Evolutionary conservation across 2,888 invertebrate species (phyloP), one percentile per base, ranked within the genome.

Genomic region (Drosophila demipolita): DNA sequence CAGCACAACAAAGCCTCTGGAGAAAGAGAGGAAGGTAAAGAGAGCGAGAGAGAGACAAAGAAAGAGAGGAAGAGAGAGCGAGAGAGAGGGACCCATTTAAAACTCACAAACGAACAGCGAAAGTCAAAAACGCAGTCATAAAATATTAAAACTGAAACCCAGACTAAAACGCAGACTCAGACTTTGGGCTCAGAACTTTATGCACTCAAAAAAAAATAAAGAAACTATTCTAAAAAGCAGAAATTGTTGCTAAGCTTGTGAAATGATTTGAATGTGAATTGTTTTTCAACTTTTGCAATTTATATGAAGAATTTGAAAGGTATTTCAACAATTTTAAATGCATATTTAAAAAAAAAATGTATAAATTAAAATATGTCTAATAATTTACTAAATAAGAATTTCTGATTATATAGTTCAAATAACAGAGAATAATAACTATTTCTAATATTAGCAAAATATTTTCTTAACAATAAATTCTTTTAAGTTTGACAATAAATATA

Each of bases 41-140:
- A 38, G 55, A 65, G 62, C 29, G 17, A 9, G 32, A 60, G 29
- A 32, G 58, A 42, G 45, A 35, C 12, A 2, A 36, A 50, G 42
- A 20, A 33, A 20, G 32, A 48, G 20, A 33, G 26, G 32, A 61
- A 67, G 69, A 17, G 6, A 20, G 12, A 20, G 12, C 12, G 20
- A 12, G 45, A 23, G 45, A 7, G 15, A 23, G 23, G 15, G 20
- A 36, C 35, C 33, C 59, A 55, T 59, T 64, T 40, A 15, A 33
- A 55, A 64, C 50, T 59, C 66, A 69, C 75, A 45, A 32, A 35
- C 62, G 45, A 67, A 50, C 67, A 80, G 74, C 79, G 74, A 80
- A 80, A 80, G 79, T 80, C 77, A 80, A 80, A 78, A 80, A 74
- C 74, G 62, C 79, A 74, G 77, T 68, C 74, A 80, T 80, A 72